Conservation (phyloP, 2,888 invertebrate species). For the Brachyptera risi region DNA sequence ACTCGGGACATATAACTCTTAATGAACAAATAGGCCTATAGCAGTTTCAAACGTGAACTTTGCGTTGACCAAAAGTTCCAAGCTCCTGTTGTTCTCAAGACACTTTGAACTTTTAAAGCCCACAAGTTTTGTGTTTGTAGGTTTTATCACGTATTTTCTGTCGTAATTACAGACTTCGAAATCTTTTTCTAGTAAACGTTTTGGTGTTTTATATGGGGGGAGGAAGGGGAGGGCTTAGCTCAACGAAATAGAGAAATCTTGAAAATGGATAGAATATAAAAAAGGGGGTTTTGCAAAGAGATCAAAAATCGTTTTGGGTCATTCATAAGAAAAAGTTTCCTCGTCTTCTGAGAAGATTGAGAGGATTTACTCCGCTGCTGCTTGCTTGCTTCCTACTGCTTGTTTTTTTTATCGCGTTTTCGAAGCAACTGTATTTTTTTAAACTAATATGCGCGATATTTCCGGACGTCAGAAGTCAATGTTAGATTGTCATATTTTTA, state of each 20-base stretch:
- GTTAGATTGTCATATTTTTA: constrained; percentile 15
- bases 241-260: constrained; percentile 28
- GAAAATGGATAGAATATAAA: constrained; percentile 22
- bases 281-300: constrained; percentile 22
- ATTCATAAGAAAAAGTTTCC: constrained; percentile 20
- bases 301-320: constrained; percentile 29
- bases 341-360: constrained; percentile 17
- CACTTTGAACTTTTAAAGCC: too few species aligned
- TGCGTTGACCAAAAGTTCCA: too few species aligned
- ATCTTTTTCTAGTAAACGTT: constrained; percentile 8
- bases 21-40: too few species aligned
- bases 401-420: constrained; percentile 6
- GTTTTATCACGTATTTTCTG: constrained; percentile 15
- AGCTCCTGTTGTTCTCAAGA: too few species aligned
- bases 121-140: background rate
- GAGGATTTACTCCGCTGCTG: constrained; percentile 8
- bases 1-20: too few species aligned
- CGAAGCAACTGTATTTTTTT: constrained; percentile 15
- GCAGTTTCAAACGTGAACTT: too few species aligned
- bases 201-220: constrained; percentile 5
- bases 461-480: constrained; percentile 17
- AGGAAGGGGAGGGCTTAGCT: constrained; percentile 39
- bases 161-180: constrained; percentile 13
- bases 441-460: constrained; percentile 19
- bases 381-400: background rate